Base-by-base conservation (phyloP, 2,113 vertebrate species). In the Rana temporaria region DNA sequence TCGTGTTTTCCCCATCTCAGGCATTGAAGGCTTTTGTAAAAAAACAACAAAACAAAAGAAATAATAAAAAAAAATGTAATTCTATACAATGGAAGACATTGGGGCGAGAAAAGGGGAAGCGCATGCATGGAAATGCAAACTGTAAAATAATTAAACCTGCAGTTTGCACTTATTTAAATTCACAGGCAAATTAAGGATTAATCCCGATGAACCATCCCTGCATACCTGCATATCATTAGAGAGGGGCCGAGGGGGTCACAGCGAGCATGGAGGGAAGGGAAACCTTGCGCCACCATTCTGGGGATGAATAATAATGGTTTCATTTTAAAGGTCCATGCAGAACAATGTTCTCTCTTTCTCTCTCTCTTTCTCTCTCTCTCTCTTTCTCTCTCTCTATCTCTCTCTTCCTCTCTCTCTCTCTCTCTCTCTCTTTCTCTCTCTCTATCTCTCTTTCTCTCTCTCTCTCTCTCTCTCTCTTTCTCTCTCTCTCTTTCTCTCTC, bases 231-330 rank as follows among this genome's bases (percentile, higher is more conserved):
- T 81, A 73, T 73, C 65, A 81, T 81, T 81, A 65, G 62, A 15
- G 52, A 24, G 62, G 30, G 42, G 55, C 20, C 63, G 20, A 5
- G 55, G 32, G 42, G 80, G 70, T 82, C 70, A 67, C 8, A 20
- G 53, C 55, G 72, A 62, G 55, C 78, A 26, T 14, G 8, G 34
- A 57, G 42, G 18, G 57, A 24, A 68, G 52, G 5, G 8, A 30
- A 67, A 83, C 64, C 63, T 76, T 60, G 24, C 34, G 22, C 64
- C 69, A 22, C 64, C 16, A 38, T 67, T 59, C 81, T 26, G n/a
- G 56, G 55, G 63, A 83, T 83, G 63, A 76, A 83, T 83, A 38
- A 76, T 83, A 76, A 83, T 75, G 55, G 70, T n/a, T 73, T 76
- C 16, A 76, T 76, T 83, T 76, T 56, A 68, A 68, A 83, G 19